These are phyloP conservation scores for Pyxicephalus adspersus DNA, from an alignment of 2,113 vertebrate species.

Conservation along the genomic window DNA sequence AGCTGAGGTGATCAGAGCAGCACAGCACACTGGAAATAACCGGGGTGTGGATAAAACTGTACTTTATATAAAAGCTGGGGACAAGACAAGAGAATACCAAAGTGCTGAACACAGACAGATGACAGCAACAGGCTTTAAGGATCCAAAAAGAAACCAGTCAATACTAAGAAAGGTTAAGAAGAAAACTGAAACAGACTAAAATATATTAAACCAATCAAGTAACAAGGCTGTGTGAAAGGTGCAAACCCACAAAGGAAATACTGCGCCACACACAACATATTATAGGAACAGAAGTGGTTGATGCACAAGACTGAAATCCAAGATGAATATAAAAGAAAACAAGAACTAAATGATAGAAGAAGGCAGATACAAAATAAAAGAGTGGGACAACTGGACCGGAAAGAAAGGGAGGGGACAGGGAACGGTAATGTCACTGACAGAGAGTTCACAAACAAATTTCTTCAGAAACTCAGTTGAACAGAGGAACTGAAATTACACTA, in stretches of 20 bases:
- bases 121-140: neutral
- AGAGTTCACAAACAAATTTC: too few relatives aligned
- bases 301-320: neutral
- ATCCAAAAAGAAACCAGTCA: neutral
- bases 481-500: neutral
- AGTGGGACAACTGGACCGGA: slow-evolving; percentile 5
- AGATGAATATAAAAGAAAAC: neutral
- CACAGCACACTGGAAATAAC: neutral
- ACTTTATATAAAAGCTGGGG: neutral
- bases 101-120: neutral
- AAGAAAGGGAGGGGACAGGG: slow-evolving; percentile 13
- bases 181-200: too few relatives aligned
- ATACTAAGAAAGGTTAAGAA: neutral
- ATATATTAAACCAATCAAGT: neutral
- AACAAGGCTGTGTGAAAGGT: neutral
- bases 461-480: neutral
- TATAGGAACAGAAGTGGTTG: neutral
- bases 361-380: neutral
- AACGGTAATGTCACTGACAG: neutral
- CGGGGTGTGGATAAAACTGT: too few relatives aligned
- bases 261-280: neutral
- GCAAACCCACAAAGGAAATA: neutral
- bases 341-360: neutral
- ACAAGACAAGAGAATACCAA: neutral
- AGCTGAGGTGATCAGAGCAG: neutral